Conservation (phyloP, 2,888 invertebrate genomes). For the Hirtodrosophila confusa region DNA sequence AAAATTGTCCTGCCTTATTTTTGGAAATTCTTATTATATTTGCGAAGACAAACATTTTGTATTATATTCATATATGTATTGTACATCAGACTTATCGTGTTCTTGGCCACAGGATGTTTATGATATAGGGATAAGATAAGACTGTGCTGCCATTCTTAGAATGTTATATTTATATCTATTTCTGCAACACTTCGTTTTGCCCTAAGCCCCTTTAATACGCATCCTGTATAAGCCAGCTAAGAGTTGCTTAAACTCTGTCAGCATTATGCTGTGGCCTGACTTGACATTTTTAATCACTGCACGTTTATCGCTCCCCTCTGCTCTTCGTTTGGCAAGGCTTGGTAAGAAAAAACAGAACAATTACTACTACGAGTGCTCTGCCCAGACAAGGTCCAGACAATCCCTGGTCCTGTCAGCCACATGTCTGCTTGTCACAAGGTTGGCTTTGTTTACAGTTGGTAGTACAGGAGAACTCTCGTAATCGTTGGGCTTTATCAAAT, state of each 20-base stretch:
- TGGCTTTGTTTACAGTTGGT: slow-evolving; percentile 26
- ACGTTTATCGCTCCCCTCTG: slow-evolving; percentile 10
- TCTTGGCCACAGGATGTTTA: too few species aligned
- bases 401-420: slow-evolving; percentile 50
- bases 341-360: slow-evolving; percentile 32
- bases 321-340: slow-evolving; percentile 25
- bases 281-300: slow-evolving; percentile 57
- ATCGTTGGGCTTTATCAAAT: slow-evolving; percentile 30
- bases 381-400: slow-evolving; percentile 67
- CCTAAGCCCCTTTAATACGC: too few species aligned
- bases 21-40: too few species aligned
- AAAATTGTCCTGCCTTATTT: too few species aligned
- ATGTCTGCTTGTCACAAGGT: slow-evolving; percentile 40
- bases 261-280: slow-evolving; percentile 14
- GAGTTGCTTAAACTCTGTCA: slow-evolving; percentile 18
- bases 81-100: too few species aligned
- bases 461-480: background rate
- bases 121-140: too few species aligned
- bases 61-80: too few species aligned
- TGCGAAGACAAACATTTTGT: too few species aligned
- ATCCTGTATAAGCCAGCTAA: background rate
- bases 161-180: too few species aligned
- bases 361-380: slow-evolving; percentile 28
- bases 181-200: too few species aligned
- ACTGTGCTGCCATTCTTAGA: too few species aligned